Conservation (phyloP, 2,113 vertebrate genomes). For the Nesogale talazaci region DNA sequence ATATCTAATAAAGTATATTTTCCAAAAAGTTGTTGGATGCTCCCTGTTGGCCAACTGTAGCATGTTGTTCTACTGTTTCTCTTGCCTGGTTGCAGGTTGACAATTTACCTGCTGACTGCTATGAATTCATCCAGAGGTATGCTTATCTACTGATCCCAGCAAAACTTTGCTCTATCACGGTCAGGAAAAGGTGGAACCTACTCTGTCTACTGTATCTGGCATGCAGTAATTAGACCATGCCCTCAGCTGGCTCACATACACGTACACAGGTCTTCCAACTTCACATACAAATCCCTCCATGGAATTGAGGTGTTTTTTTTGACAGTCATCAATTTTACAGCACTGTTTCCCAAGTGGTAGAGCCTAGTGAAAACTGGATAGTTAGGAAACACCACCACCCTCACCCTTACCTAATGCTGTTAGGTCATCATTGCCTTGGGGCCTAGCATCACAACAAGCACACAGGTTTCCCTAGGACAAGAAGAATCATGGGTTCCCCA, state of each 20-base stretch:
- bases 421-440: not conserved
- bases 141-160: not conserved
- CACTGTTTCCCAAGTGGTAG: not conserved
- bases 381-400: not conserved
- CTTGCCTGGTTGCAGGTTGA: not conserved
- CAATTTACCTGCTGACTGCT: not conserved
- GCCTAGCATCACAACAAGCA: not conserved
- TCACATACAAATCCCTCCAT: too few species aligned
- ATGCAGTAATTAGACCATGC: not conserved
- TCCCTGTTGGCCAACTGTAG: not conserved
- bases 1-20: not conserved
- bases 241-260: not conserved
- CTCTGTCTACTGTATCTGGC: not conserved
- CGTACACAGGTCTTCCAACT: too few species aligned
- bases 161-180: not conserved
- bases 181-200: not conserved
- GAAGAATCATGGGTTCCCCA: not conserved
- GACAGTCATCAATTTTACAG: not conserved
- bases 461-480: not conserved
- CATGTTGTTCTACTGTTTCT: not conserved
- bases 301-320: not conserved
- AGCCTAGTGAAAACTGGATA: accelerated
- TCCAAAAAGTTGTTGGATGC: not conserved
- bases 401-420: not conserved
- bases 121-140: not conserved